A percentile compares a stretch with the other conserved stretches of the same genome.
Conservation (phyloP, 2,888 invertebrate species). For the Lamellibrachia columna region DNA sequence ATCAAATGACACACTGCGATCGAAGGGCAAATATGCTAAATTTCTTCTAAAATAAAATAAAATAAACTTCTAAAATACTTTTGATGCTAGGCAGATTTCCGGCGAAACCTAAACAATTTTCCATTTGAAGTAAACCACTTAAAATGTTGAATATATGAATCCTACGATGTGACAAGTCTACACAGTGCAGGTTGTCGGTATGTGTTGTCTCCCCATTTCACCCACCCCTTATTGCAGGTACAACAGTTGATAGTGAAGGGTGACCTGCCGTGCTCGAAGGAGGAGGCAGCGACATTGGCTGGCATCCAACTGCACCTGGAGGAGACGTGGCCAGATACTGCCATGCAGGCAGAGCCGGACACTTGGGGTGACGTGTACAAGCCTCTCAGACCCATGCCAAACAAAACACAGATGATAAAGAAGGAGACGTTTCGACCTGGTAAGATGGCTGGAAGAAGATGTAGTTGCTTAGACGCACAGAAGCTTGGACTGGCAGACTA, state of each 20-base stretch:
- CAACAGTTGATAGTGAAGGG: slow-evolving; percentile 72
- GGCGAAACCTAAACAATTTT: no score
- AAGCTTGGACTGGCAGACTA: slow-evolving; percentile 67
- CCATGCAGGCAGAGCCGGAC: not conserved
- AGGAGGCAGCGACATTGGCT: slow-evolving; percentile 74
- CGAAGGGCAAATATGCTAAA: no score
- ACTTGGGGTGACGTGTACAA: not conserved
- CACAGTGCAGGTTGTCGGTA: no score
- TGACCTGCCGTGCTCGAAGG: slow-evolving; percentile 72
- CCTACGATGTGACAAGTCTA: no score
- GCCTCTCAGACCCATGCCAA: not conserved
- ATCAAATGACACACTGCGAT: no score
- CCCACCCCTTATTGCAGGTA: slow-evolving; percentile 65
- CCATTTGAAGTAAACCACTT: no score
- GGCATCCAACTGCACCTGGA: slow-evolving; percentile 74
- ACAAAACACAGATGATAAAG: not conserved
- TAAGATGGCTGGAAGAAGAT: slow-evolving; percentile 45
- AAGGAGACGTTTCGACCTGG: not conserved
- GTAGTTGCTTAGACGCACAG: not conserved
- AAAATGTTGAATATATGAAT: no score
- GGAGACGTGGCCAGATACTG: slow-evolving; percentile 60
- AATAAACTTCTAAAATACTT: no score
- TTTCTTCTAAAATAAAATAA: no score
- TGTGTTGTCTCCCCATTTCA: no score
- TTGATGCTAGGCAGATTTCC: no score